phyloP scores from a whole-genome alignment of 2,888 invertebrate genomes.

The Netelia fuscicornis region DNA sequence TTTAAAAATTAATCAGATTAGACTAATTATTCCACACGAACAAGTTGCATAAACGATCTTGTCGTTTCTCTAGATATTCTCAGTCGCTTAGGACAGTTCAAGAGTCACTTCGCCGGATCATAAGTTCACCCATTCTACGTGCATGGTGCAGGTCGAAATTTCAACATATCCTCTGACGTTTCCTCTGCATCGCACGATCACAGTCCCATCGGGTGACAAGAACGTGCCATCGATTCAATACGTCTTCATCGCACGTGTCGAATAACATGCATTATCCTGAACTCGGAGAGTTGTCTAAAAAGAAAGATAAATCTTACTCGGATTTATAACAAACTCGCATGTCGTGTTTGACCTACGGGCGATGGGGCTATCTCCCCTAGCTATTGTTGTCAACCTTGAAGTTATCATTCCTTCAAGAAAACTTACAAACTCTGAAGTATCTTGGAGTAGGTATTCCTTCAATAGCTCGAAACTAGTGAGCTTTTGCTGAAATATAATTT shows the following conservation, averaged over 20 bases:
- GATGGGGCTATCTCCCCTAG: conserved; percentile 20
- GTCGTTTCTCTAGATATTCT: too few species aligned
- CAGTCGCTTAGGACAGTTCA: neutral
- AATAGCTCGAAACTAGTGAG: neutral
- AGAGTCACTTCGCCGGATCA: neutral
- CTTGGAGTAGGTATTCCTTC: neutral
- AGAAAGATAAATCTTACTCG: neutral
- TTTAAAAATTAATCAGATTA: neutral
- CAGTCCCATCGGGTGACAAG: neutral
- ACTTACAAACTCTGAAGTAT: neutral
- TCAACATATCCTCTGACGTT: neutral
- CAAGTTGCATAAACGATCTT: too few species aligned
- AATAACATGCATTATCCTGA: neutral
- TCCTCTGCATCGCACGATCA: neutral
- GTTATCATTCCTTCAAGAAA: neutral
- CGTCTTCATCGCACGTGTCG: neutral
- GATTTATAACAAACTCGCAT: neutral
- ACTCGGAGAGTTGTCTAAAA: neutral
- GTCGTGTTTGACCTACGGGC: neutral
- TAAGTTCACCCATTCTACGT: neutral
- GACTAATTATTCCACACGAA: too few species aligned
- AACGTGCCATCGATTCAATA: neutral
- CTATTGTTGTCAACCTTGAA: conserved; percentile 14
- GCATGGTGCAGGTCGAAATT: neutral
- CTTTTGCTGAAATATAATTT: neutral